A percentile compares a stretch with the other conserved stretches of the same genome.
Evolutionary conservation across 2,797 vertebrate genomes (phyloP).

Genomic region (Lacerta viridis): DNA sequence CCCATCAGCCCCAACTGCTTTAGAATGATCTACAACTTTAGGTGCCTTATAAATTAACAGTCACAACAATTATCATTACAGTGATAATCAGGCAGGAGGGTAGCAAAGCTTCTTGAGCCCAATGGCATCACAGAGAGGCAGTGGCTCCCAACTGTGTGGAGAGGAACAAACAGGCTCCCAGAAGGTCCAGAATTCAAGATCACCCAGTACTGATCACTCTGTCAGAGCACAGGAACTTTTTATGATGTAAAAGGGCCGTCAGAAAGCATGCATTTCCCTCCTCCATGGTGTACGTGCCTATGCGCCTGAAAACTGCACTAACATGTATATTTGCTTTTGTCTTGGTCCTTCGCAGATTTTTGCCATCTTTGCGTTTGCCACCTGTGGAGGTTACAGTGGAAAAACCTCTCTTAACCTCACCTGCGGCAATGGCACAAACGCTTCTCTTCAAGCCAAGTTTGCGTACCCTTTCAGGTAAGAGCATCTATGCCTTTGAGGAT

Average conservation of each 20-base stretch:
- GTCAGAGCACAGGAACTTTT: background rate
- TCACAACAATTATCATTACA: too few relatives aligned
- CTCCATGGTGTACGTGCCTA: background rate
- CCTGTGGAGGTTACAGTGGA: constrained; percentile 85
- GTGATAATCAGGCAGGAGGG: too few relatives aligned
- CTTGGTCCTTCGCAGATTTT: constrained; percentile 76
- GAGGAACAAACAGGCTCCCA: background rate
- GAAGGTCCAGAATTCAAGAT: background rate
- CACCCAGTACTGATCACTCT: background rate
- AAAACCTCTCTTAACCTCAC: constrained; percentile 76
- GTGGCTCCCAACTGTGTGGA: background rate
- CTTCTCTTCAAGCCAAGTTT: constrained; percentile 76
- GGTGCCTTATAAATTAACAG: too few relatives aligned
- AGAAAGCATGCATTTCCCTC: background rate
- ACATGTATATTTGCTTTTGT: background rate
- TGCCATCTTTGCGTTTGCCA: constrained; percentile 87
- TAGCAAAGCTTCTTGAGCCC: background rate
- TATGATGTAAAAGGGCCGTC: too few relatives aligned
- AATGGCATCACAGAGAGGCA: background rate
- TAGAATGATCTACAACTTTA: too few relatives aligned
- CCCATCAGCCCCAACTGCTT: too few relatives aligned
- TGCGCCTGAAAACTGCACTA: background rate
- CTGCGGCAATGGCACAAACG: constrained; percentile 69
- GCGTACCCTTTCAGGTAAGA: constrained; percentile 87
- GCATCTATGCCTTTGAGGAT: too few relatives aligned